A percentile compares a stretch with the other conserved stretches of the same genome.
phyloP scores from a whole-genome alignment of 1,140 invertebrate genomes.

The Drosophila kepulauana region DNA sequence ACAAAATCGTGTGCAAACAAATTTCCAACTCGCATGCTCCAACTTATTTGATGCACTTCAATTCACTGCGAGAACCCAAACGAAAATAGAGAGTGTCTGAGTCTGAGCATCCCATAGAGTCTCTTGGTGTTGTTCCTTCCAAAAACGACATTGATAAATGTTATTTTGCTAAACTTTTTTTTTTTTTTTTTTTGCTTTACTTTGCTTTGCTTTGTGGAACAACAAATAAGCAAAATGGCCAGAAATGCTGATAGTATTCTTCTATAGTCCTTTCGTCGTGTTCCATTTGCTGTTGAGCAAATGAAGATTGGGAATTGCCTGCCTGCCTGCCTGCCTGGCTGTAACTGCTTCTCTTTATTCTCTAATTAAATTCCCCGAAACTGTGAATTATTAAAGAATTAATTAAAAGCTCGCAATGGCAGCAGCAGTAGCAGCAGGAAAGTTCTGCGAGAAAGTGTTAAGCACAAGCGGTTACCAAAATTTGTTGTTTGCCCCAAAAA shows the following conservation, averaged over 20 bases:
- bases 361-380: conserved; percentile 11
- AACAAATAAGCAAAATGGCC: conserved; percentile 22
- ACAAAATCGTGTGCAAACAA: conserved; percentile 42
- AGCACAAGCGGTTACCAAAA: conserved; percentile 69
- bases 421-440: background rate
- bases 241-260: background rate
- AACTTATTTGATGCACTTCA: conserved; percentile 69
- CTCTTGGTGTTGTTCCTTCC: background rate
- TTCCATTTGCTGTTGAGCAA: background rate
- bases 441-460: conserved; percentile 60
- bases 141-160: conserved; percentile 64
- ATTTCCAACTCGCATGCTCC: conserved; percentile 61
- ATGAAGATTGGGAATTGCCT: conserved; percentile 3
- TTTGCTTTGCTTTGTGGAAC: background rate
- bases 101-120: conserved; percentile 4
- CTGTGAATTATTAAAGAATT: conserved; percentile 30
- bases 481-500: conserved; percentile 42
- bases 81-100: background rate
- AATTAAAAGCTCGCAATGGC: conserved; percentile 21
- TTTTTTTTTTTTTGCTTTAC: background rate
- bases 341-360: background rate
- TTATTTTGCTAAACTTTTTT: conserved; percentile 58
- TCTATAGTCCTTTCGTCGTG: background rate
- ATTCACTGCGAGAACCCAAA: conserved; percentile 23
- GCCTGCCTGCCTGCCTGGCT: no score